Evolutionary conservation across 2,113 vertebrate species (phyloP), one percentile per base, ranked within the genome.

Genomic region (Proteles cristata): DNA sequence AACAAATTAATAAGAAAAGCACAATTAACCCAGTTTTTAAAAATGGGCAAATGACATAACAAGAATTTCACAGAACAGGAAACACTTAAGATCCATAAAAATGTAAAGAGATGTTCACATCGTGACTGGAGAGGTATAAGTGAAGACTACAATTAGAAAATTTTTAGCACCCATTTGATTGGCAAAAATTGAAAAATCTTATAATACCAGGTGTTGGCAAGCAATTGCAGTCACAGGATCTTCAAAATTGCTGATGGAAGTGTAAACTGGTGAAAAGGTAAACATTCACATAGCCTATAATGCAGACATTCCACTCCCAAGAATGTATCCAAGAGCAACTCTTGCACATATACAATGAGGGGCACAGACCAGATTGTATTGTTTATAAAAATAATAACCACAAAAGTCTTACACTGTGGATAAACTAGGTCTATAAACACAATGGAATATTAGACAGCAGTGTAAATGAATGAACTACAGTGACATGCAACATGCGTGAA

Each of bases 41-140:
- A 92, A 82, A 77, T 28, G 11, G n/a, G 11, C 28, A 43, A 73
- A 88, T 93, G 45, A 65, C 7, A 17, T 81, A n/a, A 61, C 21
- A 90, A 96, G 43, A 23, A 33, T 88, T 63, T 96, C 28, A 93
- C 25, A 94, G 81, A 74, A 90, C 8, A 89, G 43, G 61, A 90
- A 95, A 83, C 23, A 85, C 88, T 90, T 45, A 39, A 88, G 68
- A 90, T 50, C 28, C 66, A 66, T 81, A 89, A 65, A 93, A 91
- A 58, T 16, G 68, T 50, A 28, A 95, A 86, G 68, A 89, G 50
- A 84, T 68, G 15, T 80, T 97, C 50, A 65, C 2, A 19, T 80
- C 33, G 23, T 73, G 43, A 61, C 48, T 50, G 81, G 28, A 28
- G 35, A 89, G 61, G 63, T 86, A 25, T 19, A 91, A 77, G 92